Percentiles rank a stretch among this genome's conserved stretches.
Evolutionary conservation across 2,888 invertebrate genomes (phyloP).

Genomic region (Epirrhoe alternata): DNA sequence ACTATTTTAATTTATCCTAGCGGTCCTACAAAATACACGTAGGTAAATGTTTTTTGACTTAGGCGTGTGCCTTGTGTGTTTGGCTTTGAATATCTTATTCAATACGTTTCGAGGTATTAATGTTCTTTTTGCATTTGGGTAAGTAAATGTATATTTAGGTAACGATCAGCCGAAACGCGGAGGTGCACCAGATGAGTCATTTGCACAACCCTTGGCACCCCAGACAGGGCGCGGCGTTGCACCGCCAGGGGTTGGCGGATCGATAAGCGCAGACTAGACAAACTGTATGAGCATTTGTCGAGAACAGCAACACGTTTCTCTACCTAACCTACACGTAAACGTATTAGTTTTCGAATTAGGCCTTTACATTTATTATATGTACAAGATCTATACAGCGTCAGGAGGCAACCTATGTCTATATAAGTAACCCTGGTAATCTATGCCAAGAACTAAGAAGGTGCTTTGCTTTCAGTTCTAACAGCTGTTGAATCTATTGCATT

Average conservation of each 20-base stretch:
- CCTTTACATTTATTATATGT: too few species aligned
- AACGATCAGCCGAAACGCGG: constrained; percentile 3
- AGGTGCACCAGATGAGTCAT: constrained; percentile 34
- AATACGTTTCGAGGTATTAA: neutral
- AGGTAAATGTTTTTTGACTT: too few species aligned
- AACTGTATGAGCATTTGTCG: neutral
- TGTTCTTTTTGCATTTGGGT: neutral
- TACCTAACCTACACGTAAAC: neutral
- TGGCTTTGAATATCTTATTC: neutral
- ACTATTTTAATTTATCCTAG: too few species aligned
- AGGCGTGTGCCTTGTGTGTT: too few species aligned
- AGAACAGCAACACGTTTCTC: neutral
- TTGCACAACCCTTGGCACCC: constrained; percentile 36
- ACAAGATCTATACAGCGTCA: too few species aligned
- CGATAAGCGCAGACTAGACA: constrained; percentile 51
- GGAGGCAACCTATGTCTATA: too few species aligned
- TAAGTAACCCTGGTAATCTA: too few species aligned
- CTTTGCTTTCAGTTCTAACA: too few species aligned
- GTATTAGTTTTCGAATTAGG: neutral
- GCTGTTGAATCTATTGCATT: too few species aligned
- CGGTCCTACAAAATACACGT: neutral
- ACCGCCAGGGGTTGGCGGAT: constrained; percentile 44
- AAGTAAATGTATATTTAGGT: neutral
- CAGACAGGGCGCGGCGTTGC: constrained; percentile 41
- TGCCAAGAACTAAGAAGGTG: too few species aligned